These are phyloP conservation scores for Anagrus nilaparvatae DNA, from an alignment of 1,140 invertebrate species.

Conservation along the genomic window DNA sequence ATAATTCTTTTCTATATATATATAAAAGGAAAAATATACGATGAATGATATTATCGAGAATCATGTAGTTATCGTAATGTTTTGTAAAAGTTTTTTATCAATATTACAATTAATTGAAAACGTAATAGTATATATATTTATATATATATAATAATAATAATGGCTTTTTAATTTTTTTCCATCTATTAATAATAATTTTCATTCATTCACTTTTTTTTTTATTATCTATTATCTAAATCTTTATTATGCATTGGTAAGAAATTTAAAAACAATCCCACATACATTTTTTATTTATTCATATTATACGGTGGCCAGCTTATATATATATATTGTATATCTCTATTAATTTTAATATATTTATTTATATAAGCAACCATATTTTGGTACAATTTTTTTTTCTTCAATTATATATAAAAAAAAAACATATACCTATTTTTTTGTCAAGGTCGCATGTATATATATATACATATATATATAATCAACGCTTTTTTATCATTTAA, in stretches of 20 bases:
- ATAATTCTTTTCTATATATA: slow-evolving; percentile 17
- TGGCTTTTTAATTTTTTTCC: slow-evolving; percentile 21
- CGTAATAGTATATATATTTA: slow-evolving; percentile 16
- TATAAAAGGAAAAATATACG: slow-evolving; percentile 6
- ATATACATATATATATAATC: slow-evolving; percentile 9
- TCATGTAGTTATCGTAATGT: slow-evolving; percentile 11
- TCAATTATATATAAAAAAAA: slow-evolving; percentile 32
- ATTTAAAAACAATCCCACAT: slow-evolving; percentile 39
- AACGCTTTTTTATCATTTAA: slow-evolving; percentile 4
- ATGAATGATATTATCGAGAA: slow-evolving; percentile 5
- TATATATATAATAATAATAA: slow-evolving; percentile 23
- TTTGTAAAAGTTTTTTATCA: slow-evolving; percentile 13
- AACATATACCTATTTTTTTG: slow-evolving; percentile 26
- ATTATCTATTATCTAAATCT: slow-evolving; percentile 23
- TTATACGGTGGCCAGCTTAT: slow-evolving; percentile 35
- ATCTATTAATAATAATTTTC: slow-evolving; percentile 27
- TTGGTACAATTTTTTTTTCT: slow-evolving; percentile 37
- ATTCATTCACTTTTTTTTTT: slow-evolving; percentile 22
- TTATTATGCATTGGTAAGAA: slow-evolving; percentile 42
- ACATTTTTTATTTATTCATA: too few relatives aligned
- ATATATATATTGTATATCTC: slow-evolving; percentile 38
- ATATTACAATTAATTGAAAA: slow-evolving; percentile 18
- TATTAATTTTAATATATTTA: slow-evolving; percentile 43
- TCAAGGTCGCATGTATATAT: slow-evolving; percentile 14
- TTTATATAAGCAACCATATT: slow-evolving; percentile 42